Evolutionary conservation across 2,888 invertebrate species (phyloP), one percentile per base, ranked within the genome.

Genomic region (Andrena hattorfiana): DNA sequence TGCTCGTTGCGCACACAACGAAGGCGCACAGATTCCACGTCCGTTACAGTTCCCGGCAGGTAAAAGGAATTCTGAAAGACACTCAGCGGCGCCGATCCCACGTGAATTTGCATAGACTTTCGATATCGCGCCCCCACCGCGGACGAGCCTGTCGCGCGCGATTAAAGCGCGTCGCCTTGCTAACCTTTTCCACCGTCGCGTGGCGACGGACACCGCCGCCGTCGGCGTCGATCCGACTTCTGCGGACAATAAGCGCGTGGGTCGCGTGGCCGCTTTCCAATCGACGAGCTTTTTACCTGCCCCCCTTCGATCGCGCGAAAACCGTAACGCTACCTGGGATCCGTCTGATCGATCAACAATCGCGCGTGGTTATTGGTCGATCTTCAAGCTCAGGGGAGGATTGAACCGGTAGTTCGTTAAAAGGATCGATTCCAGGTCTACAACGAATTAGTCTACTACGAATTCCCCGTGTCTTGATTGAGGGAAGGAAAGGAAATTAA

Each of bases 91-190:
- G 89, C 88, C 90, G 87, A 85, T 88, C 88, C 87, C 87, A 81
- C 80, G 86, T 86, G 85, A 87, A 89, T 89, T 87, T 89, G 85
- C 90, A 90, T 90, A 84, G 77, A 83, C 86, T 86, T 85, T 86
- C 88, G 88, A 90, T 89, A 79, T 64, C 82, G 81, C 66, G 70
- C 80, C 60, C 70, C 54, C 80, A 79, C 82, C 64, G 80, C 49
- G 49, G 72, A 76, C 60, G 54, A 69, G 63, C 49, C 60, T 76
- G 83, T 86, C 85, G 74, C 48, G 51, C 26, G 64, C 69, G 63
- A 81, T 85, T 81, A 81, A 74, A 75, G 78, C 69, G 70, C 60
- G 75, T 73, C 77, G 54, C 56, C 54, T 26, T 20, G 66, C 35
- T 66, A 77, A 73, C 84, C 72, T 75, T 81, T 85, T 70, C 76